Evolutionary conservation across 2,113 vertebrate species (phyloP), one percentile per base, ranked within the genome.

Genomic region (Eleginops maclovinus): DNA sequence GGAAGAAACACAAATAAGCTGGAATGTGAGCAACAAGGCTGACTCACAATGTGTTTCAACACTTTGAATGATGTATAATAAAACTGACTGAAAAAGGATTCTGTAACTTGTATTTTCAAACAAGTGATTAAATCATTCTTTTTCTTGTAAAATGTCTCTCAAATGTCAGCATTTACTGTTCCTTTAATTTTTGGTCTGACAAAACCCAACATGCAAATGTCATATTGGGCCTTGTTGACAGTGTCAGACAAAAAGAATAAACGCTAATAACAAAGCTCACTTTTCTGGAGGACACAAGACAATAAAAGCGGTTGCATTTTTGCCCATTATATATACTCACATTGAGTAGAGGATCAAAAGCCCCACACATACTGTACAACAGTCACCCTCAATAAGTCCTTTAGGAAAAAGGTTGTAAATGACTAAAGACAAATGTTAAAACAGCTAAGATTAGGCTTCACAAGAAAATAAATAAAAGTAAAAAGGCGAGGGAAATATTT

Each of bases 11-110:
- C 11, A 19, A 66, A 11, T n/a, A 24, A 63, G 64, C 3, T 16
- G 66, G 58, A 60, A 51, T 55, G 50, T 26, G 14, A 75, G 26
- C 67, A 61, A 64, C 64, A 67, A 70, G 62, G 17, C 36, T 65
- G 58, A 82, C 49, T 44, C 21, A 24, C 31, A 19, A 71, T 28
- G 15, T 16, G 24, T 50, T 44, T 40, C 49, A 65, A 54, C 46
- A 58, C 4, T 24, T 1, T 64, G 13, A 54, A 50, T n/a, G 9
- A 50, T 49, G 14, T 46, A 21, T 14, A 49, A 14, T 7, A 51
- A 21, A 3, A 36, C 31, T 36, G 31, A n/a, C 41, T 61, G n/a
- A 26, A 60, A 24, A 41, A 72, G 47, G 0, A 47, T 47, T 43
- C 3, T 31, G 55, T 36, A 15, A 44, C 28, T 60, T 55, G 16